These are phyloP conservation scores for Cotesia chilonis DNA, from an alignment of 1,140 invertebrate genomes.

Conservation along the genomic window DNA sequence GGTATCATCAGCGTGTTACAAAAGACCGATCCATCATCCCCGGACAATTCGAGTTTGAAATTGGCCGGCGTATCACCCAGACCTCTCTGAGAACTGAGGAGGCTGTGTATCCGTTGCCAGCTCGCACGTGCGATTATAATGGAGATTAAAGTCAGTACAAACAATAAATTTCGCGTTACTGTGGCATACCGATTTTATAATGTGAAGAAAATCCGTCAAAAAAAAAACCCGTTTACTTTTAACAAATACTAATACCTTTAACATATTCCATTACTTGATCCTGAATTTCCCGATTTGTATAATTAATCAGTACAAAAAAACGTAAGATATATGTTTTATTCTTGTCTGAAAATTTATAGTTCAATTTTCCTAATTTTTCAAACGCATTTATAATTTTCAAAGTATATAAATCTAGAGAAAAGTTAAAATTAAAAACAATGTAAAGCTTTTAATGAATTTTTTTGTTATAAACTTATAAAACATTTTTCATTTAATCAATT, in stretches of 20 bases:
- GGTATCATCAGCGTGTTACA: conserved; percentile 55
- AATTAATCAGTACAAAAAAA: too few relatives aligned
- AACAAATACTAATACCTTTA: conserved; percentile 2
- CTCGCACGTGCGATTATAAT: conserved; percentile 53
- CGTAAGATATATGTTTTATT: too few relatives aligned
- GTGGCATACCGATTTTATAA: neutral
- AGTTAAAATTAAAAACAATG: too few relatives aligned
- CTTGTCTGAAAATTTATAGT: too few relatives aligned
- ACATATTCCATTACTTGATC: too few relatives aligned
- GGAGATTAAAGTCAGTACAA: conserved; percentile 50
- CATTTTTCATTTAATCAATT: too few relatives aligned
- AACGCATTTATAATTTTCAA: too few relatives aligned
- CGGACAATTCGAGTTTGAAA: conserved; percentile 53
- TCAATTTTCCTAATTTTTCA: too few relatives aligned
- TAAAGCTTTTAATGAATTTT: too few relatives aligned
- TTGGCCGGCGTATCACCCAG: conserved; percentile 42
- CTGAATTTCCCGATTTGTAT: neutral
- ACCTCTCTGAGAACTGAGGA: conserved; percentile 24
- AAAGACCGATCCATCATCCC: conserved; percentile 59
- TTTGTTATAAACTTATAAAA: too few relatives aligned
- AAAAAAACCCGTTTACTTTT: neutral
- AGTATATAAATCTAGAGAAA: too few relatives aligned
- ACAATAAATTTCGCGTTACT: conserved; percentile 39
- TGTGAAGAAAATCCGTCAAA: too few relatives aligned
- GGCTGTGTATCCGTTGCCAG: conserved; percentile 11